These are phyloP conservation scores for Datnioides undecimradiatus DNA, from an alignment of 2,113 vertebrate species.

Conservation along the genomic window DNA sequence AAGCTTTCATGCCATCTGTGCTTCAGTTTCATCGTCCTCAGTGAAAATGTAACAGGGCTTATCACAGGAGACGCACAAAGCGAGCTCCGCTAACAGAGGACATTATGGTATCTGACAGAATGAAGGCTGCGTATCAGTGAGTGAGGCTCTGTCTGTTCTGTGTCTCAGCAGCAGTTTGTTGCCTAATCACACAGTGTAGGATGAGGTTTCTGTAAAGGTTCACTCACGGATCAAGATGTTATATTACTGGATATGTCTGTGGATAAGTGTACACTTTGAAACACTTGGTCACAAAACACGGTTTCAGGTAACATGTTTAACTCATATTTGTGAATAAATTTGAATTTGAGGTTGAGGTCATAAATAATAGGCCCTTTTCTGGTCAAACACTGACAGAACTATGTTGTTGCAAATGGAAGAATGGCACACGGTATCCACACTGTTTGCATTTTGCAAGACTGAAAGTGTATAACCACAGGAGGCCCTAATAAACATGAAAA, in stretches of 20 bases:
- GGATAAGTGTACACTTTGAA: not conserved
- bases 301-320: not conserved
- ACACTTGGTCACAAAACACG: not conserved
- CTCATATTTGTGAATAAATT: not conserved
- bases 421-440: too few species aligned
- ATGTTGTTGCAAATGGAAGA: too few species aligned
- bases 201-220: not conserved
- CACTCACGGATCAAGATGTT: too few species aligned
- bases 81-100: constrained; percentile 14
- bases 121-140: constrained; percentile 19
- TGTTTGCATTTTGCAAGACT: too few species aligned
- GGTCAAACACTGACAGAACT: not conserved
- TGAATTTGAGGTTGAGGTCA: not conserved
- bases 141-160: constrained; percentile 6
- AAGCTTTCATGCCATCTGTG: constrained; percentile 62
- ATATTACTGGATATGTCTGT: not conserved
- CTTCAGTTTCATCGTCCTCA: constrained; percentile 34
- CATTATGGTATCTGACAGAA: constrained; percentile 24
- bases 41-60: constrained; percentile 8
- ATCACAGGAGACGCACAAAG: constrained; percentile 36
- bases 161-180: not conserved
- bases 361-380: not conserved
- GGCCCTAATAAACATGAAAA: too few species aligned
- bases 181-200: not conserved
- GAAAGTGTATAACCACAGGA: too few species aligned